Evolutionary conservation across 2,888 invertebrate genomes (phyloP), one percentile per base, ranked within the genome.

Genomic region (Erynnis tages): DNA sequence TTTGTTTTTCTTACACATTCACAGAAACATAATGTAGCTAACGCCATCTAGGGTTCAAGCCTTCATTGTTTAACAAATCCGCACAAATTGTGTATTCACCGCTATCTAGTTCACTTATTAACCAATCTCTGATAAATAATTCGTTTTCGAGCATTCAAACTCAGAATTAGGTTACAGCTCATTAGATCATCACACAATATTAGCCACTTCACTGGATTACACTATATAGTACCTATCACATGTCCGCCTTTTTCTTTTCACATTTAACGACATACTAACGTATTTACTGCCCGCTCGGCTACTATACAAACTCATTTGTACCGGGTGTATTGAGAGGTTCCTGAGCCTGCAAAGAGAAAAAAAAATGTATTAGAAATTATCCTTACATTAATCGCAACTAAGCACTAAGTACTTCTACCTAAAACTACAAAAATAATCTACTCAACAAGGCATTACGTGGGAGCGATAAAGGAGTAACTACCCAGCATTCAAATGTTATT

Each of bases 311-410:
- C 74, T 95, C 94, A 84, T 94, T 94, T 79, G 93, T 93, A 79
- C 94, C 94, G 73, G 93, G 93, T 81, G 93, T 93, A 69, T 93
- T 95, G 78, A 96, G 92, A 63, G 96, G 96, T 90, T 95, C 94
- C 90, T 94, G 93, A 73, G 94, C 94, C 95, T 96, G 92, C 8
- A 92, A 93, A 76, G 64, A 76, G 81, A 81, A 75, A 72, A 35
- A 54, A 48, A 48, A 27, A 21, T n/a, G n/a, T 8, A 37, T 34
- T 27, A 11, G n/a, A 17, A 25, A 13, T 19, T 17, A 23, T n/a
- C 10, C 19, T 16, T 17, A 16, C 10, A 34, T 6, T 13, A 2
- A 6, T 32, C 3, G 1, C 14, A 13, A 47, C 29, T 10, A 41
- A 8, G 10, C 13, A 43, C 8, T 48, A 21, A 21, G 10, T 43